Percentiles rank a stretch among this genome's conserved stretches.
These are phyloP conservation scores for Daphoenositta chrysoptera DNA, from an alignment of 2,113 vertebrate species.

Conservation along the genomic window DNA sequence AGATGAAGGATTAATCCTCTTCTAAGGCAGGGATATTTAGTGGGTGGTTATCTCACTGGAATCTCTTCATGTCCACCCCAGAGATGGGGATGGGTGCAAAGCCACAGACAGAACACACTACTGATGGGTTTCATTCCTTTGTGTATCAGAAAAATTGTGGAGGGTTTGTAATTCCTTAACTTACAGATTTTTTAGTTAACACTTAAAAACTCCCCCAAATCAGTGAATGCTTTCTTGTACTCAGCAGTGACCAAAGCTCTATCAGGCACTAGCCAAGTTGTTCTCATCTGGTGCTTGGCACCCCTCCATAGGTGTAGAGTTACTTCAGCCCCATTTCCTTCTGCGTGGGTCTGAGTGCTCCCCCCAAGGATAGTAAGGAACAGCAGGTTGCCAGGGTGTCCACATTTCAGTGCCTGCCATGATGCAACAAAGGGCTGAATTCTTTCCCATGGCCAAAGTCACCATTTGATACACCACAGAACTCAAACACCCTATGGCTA, in stretches of 20 bases:
- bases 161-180: not conserved
- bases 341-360: not conserved
- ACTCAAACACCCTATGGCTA: rapidly evolving
- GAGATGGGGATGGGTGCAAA: not conserved
- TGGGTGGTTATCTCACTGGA: not conserved
- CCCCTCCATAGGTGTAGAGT: rapidly evolving
- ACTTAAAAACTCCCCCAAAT: not conserved
- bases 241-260: not conserved
- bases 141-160: rapidly evolving
- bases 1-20: not conserved
- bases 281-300: not conserved
- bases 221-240: not conserved
- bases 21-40: not conserved
- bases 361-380: not conserved
- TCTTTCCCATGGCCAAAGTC: not conserved
- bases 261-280: not conserved
- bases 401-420: not conserved
- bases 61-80: not conserved
- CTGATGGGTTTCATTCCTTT: not conserved
- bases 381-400: not conserved
- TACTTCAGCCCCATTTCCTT: not conserved
- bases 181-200: not conserved
- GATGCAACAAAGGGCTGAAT: not conserved
- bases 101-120: not conserved
- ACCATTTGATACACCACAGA: not conserved